phyloP scores from a whole-genome alignment of 64 coral and sea anemone genomes.

The Stylophora pistillata region DNA sequence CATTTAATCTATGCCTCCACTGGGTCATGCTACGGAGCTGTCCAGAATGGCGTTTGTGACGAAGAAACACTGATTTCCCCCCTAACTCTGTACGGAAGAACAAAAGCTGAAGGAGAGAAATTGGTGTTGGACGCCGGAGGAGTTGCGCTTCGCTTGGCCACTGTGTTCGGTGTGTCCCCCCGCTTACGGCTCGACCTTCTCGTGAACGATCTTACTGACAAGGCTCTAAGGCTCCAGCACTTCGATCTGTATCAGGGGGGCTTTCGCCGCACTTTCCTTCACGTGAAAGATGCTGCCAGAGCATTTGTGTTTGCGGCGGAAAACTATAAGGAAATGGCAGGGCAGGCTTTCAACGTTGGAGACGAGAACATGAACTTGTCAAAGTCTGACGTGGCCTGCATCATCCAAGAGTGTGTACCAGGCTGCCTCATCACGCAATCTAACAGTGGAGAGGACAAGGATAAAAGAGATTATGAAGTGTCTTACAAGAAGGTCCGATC shows the following conservation, averaged over 20 bases:
- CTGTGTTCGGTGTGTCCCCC: constrained; percentile 94
- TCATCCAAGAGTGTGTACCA: constrained; percentile 77
- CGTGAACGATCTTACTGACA: constrained; percentile 94
- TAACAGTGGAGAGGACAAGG: constrained; percentile 81
- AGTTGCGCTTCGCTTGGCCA: constrained; percentile 88
- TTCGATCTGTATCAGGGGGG: constrained; percentile 96
- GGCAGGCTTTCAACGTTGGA: constrained; percentile 92
- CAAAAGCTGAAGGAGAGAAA: constrained; percentile 86
- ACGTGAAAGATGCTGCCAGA: constrained; percentile 93
- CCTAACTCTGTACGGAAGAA: constrained; percentile 86
- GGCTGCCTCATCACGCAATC: constrained; percentile 86
- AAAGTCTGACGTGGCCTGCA: constrained; percentile 76
- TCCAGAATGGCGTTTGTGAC: constrained; percentile 78
- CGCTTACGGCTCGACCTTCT: constrained; percentile 88
- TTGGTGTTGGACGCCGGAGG: constrained; percentile 65
- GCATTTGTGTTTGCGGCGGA: constrained; percentile 89
- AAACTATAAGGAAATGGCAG: constrained; percentile 78
- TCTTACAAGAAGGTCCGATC: constrained; percentile 84
- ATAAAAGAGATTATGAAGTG: constrained; percentile 95
- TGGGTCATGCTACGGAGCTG: constrained; percentile 94
- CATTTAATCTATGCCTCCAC: constrained; percentile 90
- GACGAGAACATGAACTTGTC: constrained; percentile 97
- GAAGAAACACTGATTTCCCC: constrained; percentile 92
- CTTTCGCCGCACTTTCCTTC: constrained; percentile 91
- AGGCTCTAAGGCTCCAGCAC: constrained; percentile 76